Evolutionary conservation across 2,113 vertebrate species (phyloP), one percentile per base, ranked within the genome.

Genomic region (Rhinichthys klamathensis): DNA sequence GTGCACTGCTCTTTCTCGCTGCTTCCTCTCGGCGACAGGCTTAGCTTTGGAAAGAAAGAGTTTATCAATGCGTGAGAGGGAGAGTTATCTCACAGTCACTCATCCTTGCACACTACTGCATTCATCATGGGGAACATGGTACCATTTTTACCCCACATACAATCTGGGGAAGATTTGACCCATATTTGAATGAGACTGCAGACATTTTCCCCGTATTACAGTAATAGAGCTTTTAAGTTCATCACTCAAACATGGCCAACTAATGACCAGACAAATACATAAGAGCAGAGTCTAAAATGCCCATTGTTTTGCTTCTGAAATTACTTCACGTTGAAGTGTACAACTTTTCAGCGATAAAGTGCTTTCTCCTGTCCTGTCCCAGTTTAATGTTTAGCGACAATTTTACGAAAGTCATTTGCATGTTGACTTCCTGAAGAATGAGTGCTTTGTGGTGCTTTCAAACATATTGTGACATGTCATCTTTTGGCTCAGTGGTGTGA

Each of bases 1-100:
- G 67, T 86, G 76, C 32, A 60, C 41, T 2, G 15, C 21, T 63
- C 23, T 84, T 72, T 32, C 87, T 86, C 46, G 72, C 27, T 67
- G 77, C 76, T 80, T 85, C 79, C 49, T 58, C 74, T 84, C 16
- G 88, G 84, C 78, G 84, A 88, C 88, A 95, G 95, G 72, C 84
- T 88, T 86, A 86, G 75, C 30, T 81, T n/a, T 65, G 70, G 61
- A 44, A 70, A 76, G 69, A 80, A 81, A 56, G 73, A 65, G 65
- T 58, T 41, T 65, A 70, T 44, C 27, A 72, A 51, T 79, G 85
- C 70, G 54, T 51, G 38, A 49, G 80, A 32, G 32, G 58, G 4
- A 32, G 38, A 32, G 54, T 23, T 56, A 56, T 65, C 21, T 65
- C 69, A 16, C 15, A 41, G 44, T 60, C 25, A 32, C n/a, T 49